Percentiles rank a stretch among this genome's conserved stretches.
These are phyloP conservation scores for Pleuronectes platessa DNA, from an alignment of 2,113 vertebrate genomes.

Conservation along the genomic window DNA sequence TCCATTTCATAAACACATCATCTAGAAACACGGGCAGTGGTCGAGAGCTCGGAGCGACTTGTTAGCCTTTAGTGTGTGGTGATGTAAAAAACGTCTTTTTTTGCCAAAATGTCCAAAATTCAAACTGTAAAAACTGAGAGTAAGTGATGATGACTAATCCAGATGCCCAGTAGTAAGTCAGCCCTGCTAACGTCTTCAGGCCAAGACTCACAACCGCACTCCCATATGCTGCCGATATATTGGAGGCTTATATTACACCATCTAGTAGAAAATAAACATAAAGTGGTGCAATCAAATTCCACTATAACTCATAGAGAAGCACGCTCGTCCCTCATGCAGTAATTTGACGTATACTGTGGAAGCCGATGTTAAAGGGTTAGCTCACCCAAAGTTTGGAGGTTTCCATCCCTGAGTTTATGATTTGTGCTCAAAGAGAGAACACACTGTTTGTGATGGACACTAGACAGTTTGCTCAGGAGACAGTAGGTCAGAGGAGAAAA, in stretches of 20 bases:
- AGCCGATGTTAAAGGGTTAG: background rate
- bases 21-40: constrained; percentile 31
- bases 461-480: no score
- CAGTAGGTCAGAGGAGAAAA: no score
- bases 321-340: background rate
- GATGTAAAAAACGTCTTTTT: constrained; percentile 19
- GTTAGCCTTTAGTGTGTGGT: constrained; percentile 21
- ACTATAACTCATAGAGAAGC: background rate
- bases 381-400: background rate
- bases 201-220: constrained; percentile 37
- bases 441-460: no score
- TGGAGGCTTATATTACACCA: background rate
- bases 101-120: constrained; percentile 15
- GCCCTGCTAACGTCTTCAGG: background rate
- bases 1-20: constrained; percentile 35
- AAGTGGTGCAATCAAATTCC: background rate
- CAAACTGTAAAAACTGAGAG: constrained; percentile 23
- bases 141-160: constrained; percentile 39
- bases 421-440: no score
- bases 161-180: constrained; percentile 46
- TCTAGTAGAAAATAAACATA: background rate
- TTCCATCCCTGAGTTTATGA: no score
- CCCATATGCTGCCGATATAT: constrained; percentile 14
- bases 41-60: constrained; percentile 11
- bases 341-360: background rate